A percentile compares a stretch with the other conserved stretches of the same genome.
Evolutionary conservation across 2,888 invertebrate species (phyloP).

Genomic region (Ormyrus nitidulus): DNA sequence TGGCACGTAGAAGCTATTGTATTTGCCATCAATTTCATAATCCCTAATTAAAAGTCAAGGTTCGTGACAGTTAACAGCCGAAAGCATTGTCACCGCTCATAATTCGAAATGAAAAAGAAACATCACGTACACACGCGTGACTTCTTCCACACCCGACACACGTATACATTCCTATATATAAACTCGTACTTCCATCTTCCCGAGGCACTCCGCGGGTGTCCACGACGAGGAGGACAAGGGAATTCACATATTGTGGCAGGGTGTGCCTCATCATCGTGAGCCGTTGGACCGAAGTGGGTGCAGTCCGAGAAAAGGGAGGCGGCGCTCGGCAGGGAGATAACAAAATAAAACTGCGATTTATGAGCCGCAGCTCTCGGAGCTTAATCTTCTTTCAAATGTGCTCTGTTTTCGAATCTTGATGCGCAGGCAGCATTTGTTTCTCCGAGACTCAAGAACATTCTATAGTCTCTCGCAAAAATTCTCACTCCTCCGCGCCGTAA

Average conservation of each 20-base stretch:
- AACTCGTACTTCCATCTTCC: not conserved
- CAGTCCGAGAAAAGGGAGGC: not conserved
- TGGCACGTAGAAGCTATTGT: no score
- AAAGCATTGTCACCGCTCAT: not conserved
- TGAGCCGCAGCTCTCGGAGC: conserved; percentile 15
- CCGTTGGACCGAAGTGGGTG: not conserved
- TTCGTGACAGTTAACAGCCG: conserved; percentile 22
- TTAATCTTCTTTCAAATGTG: not conserved
- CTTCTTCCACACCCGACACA: no score
- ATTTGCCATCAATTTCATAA: not conserved
- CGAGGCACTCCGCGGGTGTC: conserved; percentile 28
- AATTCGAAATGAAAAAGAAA: no score
- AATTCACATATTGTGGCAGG: conserved; percentile 40
- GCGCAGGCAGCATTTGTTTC: no score
- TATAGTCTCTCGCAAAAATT: no score
- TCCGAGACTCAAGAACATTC: no score
- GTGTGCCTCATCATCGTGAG: conserved; percentile 24
- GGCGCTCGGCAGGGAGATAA: conserved; percentile 13
- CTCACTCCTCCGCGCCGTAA: no score
- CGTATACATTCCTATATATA: no score
- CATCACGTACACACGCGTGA: no score
- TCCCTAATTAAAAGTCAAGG: conserved; percentile 18
- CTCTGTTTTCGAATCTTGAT: not conserved
- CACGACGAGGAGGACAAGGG: not conserved
- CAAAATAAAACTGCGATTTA: conserved; percentile 10